Evolutionary conservation across 92 coral and sea anemone genomes (phyloP).

Genomic region (Zoanthus sansibaricus): DNA sequence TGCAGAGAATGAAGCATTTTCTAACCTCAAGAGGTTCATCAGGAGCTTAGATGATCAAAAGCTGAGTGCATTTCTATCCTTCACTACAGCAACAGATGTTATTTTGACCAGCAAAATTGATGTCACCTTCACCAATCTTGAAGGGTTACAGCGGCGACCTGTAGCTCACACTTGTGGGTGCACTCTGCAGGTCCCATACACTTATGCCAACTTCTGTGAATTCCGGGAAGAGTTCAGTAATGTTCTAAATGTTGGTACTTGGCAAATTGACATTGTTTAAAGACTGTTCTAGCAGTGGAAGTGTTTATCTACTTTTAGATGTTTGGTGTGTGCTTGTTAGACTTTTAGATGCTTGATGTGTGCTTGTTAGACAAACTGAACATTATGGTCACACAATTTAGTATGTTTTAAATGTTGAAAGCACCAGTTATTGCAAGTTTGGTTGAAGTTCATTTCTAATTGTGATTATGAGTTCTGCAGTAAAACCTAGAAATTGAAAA

Average conservation of each 20-base stretch:
- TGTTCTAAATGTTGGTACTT: slow-evolving; percentile 31
- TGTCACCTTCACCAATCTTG: slow-evolving; percentile 25
- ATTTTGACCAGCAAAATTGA: slow-evolving; percentile 31
- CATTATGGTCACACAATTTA: slow-evolving; percentile 13
- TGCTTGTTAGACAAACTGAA: neutral
- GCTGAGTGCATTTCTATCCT: slow-evolving; percentile 48
- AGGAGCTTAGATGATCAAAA: slow-evolving; percentile 50
- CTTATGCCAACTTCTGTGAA: slow-evolving; percentile 34
- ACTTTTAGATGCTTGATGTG: slow-evolving; percentile 17
- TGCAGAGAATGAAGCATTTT: slow-evolving; percentile 44
- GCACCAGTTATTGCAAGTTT: slow-evolving; percentile 33
- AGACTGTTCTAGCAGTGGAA: slow-evolving; percentile 32
- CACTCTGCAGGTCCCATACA: slow-evolving; percentile 21
- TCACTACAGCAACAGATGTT: slow-evolving; percentile 47
- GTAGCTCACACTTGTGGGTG: slow-evolving; percentile 31
- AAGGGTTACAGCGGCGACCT: slow-evolving; percentile 37
- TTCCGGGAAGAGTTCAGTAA: slow-evolving; percentile 27
- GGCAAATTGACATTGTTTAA: slow-evolving; percentile 34
- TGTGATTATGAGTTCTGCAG: slow-evolving; percentile 40
- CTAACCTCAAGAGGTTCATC: slow-evolving; percentile 40
- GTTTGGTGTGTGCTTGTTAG: slow-evolving; percentile 29
- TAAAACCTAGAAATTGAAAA: slow-evolving; percentile 32
- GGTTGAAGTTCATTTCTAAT: slow-evolving; percentile 12
- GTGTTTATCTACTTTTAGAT: slow-evolving; percentile 29
- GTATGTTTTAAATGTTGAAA: slow-evolving; percentile 19